A percentile compares a stretch with the other conserved stretches of the same genome.
Evolutionary conservation across 2,797 vertebrate genomes (phyloP).

Genomic region (Agapornis canus): DNA sequence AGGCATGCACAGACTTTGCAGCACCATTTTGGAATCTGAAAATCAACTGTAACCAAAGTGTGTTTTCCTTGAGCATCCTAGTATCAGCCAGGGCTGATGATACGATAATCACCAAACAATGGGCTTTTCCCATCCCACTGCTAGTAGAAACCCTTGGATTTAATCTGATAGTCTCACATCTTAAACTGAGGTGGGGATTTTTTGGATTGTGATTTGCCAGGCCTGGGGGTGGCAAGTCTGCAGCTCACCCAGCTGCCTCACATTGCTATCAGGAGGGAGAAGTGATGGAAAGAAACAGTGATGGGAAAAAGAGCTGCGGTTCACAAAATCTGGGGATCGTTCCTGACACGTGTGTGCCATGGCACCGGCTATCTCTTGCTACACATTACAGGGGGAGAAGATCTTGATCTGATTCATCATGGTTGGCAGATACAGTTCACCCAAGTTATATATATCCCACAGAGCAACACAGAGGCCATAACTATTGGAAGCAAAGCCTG

Average conservation of each 20-base stretch:
- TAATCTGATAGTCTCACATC: constrained; percentile 68
- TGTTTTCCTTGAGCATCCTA: constrained; percentile 77
- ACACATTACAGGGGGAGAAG: constrained; percentile 46
- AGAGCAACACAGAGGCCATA: constrained; percentile 34
- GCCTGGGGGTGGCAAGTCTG: constrained; percentile 64
- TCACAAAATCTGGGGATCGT: constrained; percentile 33
- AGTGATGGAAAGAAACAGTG: constrained; percentile 64
- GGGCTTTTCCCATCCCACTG: constrained; percentile 70
- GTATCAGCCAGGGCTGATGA: constrained; percentile 71
- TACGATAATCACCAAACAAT: constrained; percentile 75
- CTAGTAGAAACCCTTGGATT: constrained; percentile 72
- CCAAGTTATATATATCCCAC: constrained; percentile 33
- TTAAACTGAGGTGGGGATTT: neutral
- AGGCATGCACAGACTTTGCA: constrained; percentile 79
- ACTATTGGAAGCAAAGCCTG: constrained; percentile 36
- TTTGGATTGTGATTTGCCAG: constrained; percentile 29
- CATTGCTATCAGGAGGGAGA: constrained; percentile 58
- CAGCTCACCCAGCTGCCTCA: constrained; percentile 60
- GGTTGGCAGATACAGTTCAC: constrained; percentile 66
- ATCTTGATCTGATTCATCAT: constrained; percentile 62
- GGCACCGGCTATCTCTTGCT: constrained; percentile 54
- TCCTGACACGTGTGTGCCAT: constrained; percentile 45
- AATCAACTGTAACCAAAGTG: constrained; percentile 80
- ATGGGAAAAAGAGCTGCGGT: constrained; percentile 51
- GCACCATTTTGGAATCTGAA: constrained; percentile 82